Conservation (phyloP, 64 coral and sea anemone genomes). For the Cladopsammia gracilis region DNA sequence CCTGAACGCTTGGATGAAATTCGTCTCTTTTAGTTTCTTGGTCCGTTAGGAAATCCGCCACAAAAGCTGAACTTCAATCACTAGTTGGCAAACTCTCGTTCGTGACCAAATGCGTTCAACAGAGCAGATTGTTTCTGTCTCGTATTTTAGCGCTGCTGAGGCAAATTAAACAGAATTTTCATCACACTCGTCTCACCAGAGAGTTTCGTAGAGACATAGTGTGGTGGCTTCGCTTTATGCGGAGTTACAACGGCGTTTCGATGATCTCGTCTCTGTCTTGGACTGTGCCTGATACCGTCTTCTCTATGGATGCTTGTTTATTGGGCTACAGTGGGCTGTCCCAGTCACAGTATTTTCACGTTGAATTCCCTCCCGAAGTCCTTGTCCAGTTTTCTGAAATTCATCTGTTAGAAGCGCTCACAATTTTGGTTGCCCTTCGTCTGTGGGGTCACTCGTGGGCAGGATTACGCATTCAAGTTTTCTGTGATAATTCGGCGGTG, state of each 20-base stretch:
- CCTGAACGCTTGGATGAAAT: not conserved
- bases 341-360: not conserved
- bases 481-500: conserved; percentile 38
- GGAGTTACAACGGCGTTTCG: not conserved
- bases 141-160: not conserved
- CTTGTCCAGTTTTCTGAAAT: not conserved
- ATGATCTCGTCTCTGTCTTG: not conserved
- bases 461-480: conserved; percentile 2
- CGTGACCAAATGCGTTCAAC: conserved; percentile 11
- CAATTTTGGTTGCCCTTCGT: not conserved
- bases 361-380: not conserved
- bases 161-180: not conserved
- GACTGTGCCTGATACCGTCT: not conserved
- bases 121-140: not conserved
- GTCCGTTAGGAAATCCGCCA: not conserved
- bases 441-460: not conserved
- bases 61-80: not conserved
- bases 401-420: not conserved
- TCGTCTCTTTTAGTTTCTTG: not conserved
- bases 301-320: conserved; percentile 30
- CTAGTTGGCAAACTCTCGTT: not conserved
- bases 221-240: conserved; percentile 20
- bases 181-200: not conserved
- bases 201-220: too few relatives aligned
- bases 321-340: not conserved